A percentile compares a stretch with the other conserved stretches of the same genome.
Conservation (phyloP, 2,113 vertebrate genomes). For the Alexandromys fortis region DNA sequence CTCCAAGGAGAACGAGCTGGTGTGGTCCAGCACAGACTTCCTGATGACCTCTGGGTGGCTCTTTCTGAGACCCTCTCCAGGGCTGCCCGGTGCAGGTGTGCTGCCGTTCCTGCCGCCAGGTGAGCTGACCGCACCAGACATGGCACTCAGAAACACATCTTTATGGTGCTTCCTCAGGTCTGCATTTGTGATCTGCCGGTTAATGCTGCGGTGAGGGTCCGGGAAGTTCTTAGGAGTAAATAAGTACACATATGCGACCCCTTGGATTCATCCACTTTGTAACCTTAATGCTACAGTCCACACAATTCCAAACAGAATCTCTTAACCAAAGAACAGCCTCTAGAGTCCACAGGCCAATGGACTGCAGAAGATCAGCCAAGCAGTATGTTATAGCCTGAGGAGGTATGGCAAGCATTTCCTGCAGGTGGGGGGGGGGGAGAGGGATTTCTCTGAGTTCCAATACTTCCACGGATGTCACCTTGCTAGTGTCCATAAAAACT, state of each 20-base stretch:
- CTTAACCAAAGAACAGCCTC: slow-evolving; percentile 91
- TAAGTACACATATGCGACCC: slow-evolving; percentile 89
- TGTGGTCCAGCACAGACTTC: slow-evolving; percentile 62
- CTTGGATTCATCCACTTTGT: slow-evolving; percentile 85
- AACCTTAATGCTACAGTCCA: slow-evolving; percentile 93
- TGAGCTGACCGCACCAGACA: slow-evolving; percentile 63
- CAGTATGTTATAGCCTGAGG: slow-evolving; percentile 91
- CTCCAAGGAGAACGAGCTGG: slow-evolving; percentile 9
- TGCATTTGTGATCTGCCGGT: slow-evolving; percentile 89
- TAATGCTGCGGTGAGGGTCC: slow-evolving; percentile 88
- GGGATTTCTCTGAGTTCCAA: too few relatives aligned
- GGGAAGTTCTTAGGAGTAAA: slow-evolving; percentile 88
- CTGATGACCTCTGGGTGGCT: slow-evolving; percentile 44
- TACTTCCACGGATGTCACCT: too few relatives aligned
- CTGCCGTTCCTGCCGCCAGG: slow-evolving; percentile 45
- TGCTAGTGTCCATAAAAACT: too few relatives aligned
- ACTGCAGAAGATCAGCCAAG: slow-evolving; percentile 89
- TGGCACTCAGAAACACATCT: slow-evolving; percentile 89
- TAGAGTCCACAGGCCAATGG: slow-evolving; percentile 91
- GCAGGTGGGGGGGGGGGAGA: too few relatives aligned
- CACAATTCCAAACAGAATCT: slow-evolving; percentile 86
- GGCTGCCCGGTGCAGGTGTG: fast-evolving
- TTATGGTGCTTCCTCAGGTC: slow-evolving; percentile 92
- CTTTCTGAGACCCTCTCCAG: slow-evolving; percentile 69
- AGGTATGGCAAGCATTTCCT: too few relatives aligned